A percentile compares a stretch with the other conserved stretches of the same genome.
phyloP scores from a whole-genome alignment of 2,113 vertebrate genomes.

The Antechinus flavipes region DNA sequence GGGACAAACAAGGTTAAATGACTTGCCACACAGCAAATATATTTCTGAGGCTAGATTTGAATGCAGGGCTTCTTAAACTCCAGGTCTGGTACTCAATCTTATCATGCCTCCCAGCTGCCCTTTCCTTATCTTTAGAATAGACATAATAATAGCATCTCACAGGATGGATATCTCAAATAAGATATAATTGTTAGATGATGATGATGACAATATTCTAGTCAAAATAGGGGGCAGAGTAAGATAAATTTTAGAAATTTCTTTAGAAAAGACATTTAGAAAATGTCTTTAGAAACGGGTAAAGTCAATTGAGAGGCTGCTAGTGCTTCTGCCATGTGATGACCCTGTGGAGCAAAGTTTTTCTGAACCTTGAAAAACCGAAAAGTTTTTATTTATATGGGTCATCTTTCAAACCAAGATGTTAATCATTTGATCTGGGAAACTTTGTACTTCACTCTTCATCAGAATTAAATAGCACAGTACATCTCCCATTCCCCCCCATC shows the following conservation, averaged over 20 bases:
- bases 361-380: background rate
- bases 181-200: background rate
- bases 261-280: too few relatives aligned
- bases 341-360: background rate
- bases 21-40: background rate
- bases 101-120: background rate
- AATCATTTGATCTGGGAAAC: background rate
- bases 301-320: background rate
- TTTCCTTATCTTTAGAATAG: background rate
- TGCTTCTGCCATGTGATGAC: background rate
- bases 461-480: background rate
- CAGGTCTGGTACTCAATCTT: too few relatives aligned
- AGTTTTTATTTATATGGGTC: background rate
- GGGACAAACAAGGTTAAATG: background rate
- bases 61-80: background rate
- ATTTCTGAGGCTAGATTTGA: background rate
- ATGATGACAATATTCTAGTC: background rate
- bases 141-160: background rate
- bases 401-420: background rate
- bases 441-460: background rate
- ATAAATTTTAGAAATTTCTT: background rate
- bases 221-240: background rate
- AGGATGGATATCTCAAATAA: background rate
- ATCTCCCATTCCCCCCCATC: too few relatives aligned
- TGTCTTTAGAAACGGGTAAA: background rate